phyloP scores from a whole-genome alignment of 2,797 vertebrate species.

The Sylvia borin region DNA sequence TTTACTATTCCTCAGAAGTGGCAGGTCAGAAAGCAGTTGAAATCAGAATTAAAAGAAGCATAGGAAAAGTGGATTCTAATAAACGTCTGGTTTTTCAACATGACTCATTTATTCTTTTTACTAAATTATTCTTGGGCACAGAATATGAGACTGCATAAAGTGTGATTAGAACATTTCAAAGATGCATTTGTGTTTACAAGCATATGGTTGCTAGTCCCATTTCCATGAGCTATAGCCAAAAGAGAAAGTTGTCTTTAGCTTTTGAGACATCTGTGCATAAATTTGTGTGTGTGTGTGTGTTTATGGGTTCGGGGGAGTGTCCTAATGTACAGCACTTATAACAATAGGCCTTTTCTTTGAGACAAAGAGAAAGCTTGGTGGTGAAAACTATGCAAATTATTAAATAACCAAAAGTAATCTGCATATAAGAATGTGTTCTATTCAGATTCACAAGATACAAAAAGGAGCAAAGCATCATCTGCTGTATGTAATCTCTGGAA shows the following conservation, averaged over 20 bases:
- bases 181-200: slow-evolving; percentile 33
- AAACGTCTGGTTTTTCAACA: slow-evolving; percentile 33
- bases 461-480: slow-evolving; percentile 33
- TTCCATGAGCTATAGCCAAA: slow-evolving; percentile 14
- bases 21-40: neutral
- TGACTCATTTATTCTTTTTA: slow-evolving; percentile 65
- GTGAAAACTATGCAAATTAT: slow-evolving; percentile 31
- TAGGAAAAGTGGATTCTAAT: slow-evolving; percentile 27
- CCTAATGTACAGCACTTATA: neutral
- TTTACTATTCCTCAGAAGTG: neutral
- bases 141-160: neutral
- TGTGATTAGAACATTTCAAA: slow-evolving; percentile 28
- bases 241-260: slow-evolving; percentile 11
- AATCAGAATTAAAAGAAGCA: neutral
- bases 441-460: slow-evolving; percentile 21
- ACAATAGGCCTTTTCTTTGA: slow-evolving; percentile 18
- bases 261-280: slow-evolving; percentile 40
- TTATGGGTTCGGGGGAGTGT: neutral
- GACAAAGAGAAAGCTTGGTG: slow-evolving; percentile 43
- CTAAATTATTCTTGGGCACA: slow-evolving; percentile 56
- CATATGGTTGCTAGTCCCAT: slow-evolving; percentile 39
- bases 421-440: slow-evolving; percentile 11
- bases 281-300: neutral
- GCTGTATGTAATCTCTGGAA: slow-evolving; percentile 30
- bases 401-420: slow-evolving; percentile 44